phyloP scores from a whole-genome alignment of 2,888 invertebrate genomes.

The Anagyrus pseudococci region DNA sequence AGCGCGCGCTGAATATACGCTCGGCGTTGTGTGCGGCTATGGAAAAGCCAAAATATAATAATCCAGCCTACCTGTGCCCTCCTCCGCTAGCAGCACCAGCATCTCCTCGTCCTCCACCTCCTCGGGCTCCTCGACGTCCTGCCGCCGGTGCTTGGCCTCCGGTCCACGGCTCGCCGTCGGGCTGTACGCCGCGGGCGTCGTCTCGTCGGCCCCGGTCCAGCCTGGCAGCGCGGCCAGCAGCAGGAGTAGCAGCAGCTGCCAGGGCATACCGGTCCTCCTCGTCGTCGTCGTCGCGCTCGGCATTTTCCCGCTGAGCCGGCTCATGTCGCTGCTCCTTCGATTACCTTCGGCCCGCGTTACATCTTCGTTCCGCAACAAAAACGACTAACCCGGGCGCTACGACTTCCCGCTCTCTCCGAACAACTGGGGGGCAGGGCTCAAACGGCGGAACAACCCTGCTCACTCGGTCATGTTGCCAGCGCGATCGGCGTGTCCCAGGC shows the following conservation, averaged over 20 bases:
- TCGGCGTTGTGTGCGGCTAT: neutral
- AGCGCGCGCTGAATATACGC: neutral
- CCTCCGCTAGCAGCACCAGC: neutral
- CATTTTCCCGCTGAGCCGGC: neutral
- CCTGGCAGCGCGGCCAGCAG: neutral
- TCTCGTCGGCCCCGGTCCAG: neutral
- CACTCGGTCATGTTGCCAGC: too few species aligned
- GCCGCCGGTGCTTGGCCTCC: neutral
- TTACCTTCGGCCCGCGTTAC: neutral
- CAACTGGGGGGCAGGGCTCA: too few species aligned
- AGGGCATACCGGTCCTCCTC: too few species aligned
- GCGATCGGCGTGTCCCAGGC: too few species aligned
- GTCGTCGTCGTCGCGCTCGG: neutral
- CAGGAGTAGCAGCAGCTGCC: neutral
- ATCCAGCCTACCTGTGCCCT: neutral
- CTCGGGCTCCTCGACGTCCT: neutral
- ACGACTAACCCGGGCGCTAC: too few species aligned
- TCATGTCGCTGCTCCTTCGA: too few species aligned
- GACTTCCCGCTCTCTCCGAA: neutral
- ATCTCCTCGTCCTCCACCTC: too few species aligned
- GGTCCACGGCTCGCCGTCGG: neutral
- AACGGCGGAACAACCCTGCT: too few species aligned
- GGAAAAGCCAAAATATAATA: neutral
- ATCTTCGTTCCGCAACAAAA: neutral
- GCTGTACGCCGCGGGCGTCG: too few species aligned